Evolutionary conservation across 1,140 invertebrate species (phyloP).

Genomic region (Eurosta solidaginis): DNA sequence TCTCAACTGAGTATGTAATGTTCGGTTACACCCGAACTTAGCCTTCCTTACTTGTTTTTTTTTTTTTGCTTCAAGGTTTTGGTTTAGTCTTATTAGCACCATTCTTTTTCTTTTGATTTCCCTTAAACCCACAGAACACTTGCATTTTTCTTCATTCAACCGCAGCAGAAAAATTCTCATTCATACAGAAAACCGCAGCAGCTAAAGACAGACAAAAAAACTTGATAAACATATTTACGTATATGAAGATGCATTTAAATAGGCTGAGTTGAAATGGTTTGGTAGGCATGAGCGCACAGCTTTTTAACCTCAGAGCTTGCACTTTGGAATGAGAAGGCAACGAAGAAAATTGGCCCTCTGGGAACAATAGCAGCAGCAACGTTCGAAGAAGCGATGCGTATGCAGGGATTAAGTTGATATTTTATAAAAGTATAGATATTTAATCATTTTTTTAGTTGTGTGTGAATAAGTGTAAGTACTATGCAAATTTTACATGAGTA

Average conservation of each 20-base stretch:
- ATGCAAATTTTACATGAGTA: too few relatives aligned
- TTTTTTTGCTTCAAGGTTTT: neutral
- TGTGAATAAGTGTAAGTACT: neutral
- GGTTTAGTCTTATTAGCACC: neutral
- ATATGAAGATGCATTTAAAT: neutral
- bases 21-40: neutral
- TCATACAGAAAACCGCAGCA: conserved; percentile 31
- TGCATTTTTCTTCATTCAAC: conserved; percentile 32
- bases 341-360: neutral
- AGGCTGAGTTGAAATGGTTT: neutral
- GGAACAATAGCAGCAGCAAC: neutral
- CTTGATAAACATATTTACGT: neutral
- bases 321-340: conserved; percentile 2
- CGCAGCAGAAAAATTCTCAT: conserved; percentile 18
- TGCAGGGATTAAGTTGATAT: neutral
- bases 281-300: neutral
- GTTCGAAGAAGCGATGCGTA: neutral
- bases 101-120: neutral
- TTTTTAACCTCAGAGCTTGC: neutral
- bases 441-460: neutral
- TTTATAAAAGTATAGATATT: neutral
- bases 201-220: neutral
- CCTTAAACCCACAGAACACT: conserved; percentile 6
- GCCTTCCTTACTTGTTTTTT: neutral
- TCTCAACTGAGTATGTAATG: neutral